A percentile compares a stretch with the other conserved stretches of the same genome.
Conservation (phyloP, 1,140 invertebrate species). For the Diabrotica virgifera region DNA sequence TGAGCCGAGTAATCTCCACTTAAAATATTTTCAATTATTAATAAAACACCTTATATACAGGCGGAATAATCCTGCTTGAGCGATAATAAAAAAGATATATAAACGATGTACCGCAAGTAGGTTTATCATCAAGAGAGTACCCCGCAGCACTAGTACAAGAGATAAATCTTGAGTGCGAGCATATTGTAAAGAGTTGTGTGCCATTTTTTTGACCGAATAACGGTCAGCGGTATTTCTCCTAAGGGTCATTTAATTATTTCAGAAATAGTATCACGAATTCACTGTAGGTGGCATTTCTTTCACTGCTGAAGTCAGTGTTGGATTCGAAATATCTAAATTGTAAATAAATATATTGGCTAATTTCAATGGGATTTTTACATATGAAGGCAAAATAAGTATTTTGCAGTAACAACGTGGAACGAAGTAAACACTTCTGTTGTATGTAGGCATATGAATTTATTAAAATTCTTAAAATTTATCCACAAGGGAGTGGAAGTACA, state of each 20-base stretch:
- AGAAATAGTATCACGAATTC: conserved; percentile 2
- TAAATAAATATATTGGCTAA: too few species aligned
- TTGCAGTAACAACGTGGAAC: too few species aligned
- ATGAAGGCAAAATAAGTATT: too few species aligned
- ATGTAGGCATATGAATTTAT: too few species aligned
- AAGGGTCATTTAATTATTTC: conserved; percentile 3
- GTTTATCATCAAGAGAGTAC: background rate
- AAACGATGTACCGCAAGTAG: background rate
- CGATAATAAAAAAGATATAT: background rate
- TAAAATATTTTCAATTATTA: too few species aligned
- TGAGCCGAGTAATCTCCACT: too few species aligned
- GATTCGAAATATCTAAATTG: background rate
- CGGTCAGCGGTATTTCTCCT: conserved; percentile 1
- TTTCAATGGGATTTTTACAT: too few species aligned
- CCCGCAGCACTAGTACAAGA: background rate
- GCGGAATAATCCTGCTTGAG: too few species aligned
- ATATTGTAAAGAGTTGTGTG: background rate
- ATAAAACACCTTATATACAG: too few species aligned
- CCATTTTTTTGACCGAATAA: background rate
- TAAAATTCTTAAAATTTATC: too few species aligned
- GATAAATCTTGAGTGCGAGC: background rate
- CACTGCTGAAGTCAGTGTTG: background rate
- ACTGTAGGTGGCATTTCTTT: background rate
- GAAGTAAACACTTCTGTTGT: too few species aligned
- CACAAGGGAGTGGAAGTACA: too few species aligned